Percentiles rank a stretch among this genome's conserved stretches.
Evolutionary conservation across 2,888 invertebrate species (phyloP).

Genomic region (Auanema freiburgensis): DNA sequence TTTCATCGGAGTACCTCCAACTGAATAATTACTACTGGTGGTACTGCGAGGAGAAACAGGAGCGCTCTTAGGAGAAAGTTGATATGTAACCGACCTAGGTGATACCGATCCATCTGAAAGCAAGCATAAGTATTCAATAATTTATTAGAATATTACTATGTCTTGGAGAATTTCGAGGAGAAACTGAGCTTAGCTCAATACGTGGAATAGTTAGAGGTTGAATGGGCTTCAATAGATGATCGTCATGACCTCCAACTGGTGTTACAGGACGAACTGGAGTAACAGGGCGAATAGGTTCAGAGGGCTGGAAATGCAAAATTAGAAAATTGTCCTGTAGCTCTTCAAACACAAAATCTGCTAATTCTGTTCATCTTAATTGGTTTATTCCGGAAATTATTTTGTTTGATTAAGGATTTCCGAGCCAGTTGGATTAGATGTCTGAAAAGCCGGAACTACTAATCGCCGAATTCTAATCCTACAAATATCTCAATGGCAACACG

Average conservation of each 20-base stretch:
- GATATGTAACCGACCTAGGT: constrained; percentile 48
- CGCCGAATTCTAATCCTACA: no score
- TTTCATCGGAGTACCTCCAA: constrained; percentile 49
- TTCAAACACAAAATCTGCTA: not conserved
- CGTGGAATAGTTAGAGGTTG: constrained; percentile 55
- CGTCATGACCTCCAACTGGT: constrained; percentile 32
- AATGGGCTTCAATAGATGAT: constrained; percentile 30
- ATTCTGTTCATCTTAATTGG: constrained; percentile 9
- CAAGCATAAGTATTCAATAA: not conserved
- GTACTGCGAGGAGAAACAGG: constrained; percentile 33
- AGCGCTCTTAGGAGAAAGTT: constrained; percentile 38
- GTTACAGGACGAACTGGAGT: constrained; percentile 52
- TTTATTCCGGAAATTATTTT: constrained; percentile 6
- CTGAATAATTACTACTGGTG: constrained; percentile 28
- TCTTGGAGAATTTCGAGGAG: constrained; percentile 18
- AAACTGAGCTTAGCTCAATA: constrained; percentile 33
- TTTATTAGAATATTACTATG: not conserved
- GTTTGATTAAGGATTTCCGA: constrained; percentile 1
- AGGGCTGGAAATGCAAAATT: constrained; percentile 45
- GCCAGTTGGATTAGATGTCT: no score
- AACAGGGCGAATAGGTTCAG: constrained; percentile 57
- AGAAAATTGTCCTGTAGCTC: not conserved
- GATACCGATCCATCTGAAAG: constrained; percentile 40
- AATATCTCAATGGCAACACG: no score
- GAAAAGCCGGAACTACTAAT: no score